Conservation (phyloP, 2,113 vertebrate species). For the Anser brachyrhynchus region DNA sequence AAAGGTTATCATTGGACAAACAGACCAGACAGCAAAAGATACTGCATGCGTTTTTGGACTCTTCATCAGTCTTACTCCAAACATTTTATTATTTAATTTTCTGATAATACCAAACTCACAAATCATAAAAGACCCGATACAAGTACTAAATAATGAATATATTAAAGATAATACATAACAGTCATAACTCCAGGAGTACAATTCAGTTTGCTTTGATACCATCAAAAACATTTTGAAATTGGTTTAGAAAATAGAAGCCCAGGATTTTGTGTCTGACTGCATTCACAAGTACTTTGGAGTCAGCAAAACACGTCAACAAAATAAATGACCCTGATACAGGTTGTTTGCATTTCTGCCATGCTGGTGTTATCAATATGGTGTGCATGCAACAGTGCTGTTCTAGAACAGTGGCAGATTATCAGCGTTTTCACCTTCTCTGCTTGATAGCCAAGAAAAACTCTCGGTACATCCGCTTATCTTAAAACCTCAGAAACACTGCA, state of each 20-base stretch:
- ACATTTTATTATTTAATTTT: conserved; percentile 27
- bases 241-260: conserved; percentile 1
- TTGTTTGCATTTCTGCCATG: conserved; percentile 20
- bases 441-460: background rate
- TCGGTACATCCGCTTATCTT: background rate
- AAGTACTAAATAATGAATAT: conserved; percentile 5
- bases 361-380: background rate
- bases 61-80: background rate
- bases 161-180: conserved; percentile 2
- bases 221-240: conserved; percentile 32
- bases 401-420: background rate
- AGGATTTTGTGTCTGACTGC: background rate
- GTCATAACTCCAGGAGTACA: background rate
- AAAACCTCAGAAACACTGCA: background rate
- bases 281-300: conserved; percentile 3
- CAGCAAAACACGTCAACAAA: conserved; percentile 22
- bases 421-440: background rate
- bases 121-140: background rate
- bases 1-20: background rate
- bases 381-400: background rate
- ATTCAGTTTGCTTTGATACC: conserved; percentile 9
- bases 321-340: conserved; percentile 5
- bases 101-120: background rate
- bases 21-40: background rate
- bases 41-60: background rate